phyloP scores from a whole-genome alignment of 1,140 invertebrate genomes.

The Lethocerus indicus region DNA sequence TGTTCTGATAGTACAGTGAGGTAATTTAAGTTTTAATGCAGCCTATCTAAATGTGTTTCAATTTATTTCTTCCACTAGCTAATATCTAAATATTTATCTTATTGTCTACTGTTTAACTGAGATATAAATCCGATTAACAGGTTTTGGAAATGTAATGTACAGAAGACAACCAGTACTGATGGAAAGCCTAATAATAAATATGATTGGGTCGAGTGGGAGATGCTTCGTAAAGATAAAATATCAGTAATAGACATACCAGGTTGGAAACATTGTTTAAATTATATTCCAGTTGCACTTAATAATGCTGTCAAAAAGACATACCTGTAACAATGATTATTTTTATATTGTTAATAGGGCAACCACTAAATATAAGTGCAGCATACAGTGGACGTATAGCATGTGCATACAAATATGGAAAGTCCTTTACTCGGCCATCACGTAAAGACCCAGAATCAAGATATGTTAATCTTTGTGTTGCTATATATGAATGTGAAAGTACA shows the following conservation, averaged over 20 bases:
- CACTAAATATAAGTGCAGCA: conserved; percentile 86
- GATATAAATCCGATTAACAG: conserved; percentile 20
- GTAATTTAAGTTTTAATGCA: conserved; percentile 17
- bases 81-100: neutral
- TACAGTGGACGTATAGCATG: conserved; percentile 94
- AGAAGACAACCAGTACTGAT: conserved; percentile 20
- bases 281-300: neutral
- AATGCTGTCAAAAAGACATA: neutral
- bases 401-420: conserved; percentile 83
- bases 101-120: neutral
- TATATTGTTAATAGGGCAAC: conserved; percentile 38
- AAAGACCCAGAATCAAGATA: conserved; percentile 66
- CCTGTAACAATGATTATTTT: neutral
- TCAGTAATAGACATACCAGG: conserved; percentile 75
- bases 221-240: conserved; percentile 64
- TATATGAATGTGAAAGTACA: conserved; percentile 98
- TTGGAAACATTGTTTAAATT: conserved; percentile 18
- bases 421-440: conserved; percentile 62
- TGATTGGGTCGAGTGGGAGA: conserved; percentile 77
- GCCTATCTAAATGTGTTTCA: neutral
- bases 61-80: neutral
- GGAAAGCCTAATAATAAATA: conserved; percentile 42
- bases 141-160: conserved; percentile 67
- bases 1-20: conserved; percentile 70
- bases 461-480: conserved; percentile 88